Evolutionary conservation across 2,113 vertebrate species (phyloP), one percentile per base, ranked within the genome.

Genomic region (Nothoprocta pentlandii): DNA sequence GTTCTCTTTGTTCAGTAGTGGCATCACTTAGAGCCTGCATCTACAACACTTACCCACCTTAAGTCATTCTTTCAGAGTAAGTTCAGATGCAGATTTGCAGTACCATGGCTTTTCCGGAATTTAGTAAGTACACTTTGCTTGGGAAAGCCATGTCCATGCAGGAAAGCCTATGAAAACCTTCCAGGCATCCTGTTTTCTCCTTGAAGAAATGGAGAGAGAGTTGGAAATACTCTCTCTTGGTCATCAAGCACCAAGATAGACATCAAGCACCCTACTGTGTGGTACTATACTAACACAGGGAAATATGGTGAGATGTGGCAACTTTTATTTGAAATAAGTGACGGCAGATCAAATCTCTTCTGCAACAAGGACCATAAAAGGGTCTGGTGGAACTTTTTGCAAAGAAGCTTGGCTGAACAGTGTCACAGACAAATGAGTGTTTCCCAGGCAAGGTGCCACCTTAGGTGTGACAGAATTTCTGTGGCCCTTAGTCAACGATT

Each of bases 401-500:
- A 51, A 78, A 47, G 64, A 54, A 89, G 44, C 42, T 49, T 85
- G 70, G 64, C 51, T 90, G 93, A 73, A n/a, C 74, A 68, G 34
- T 61, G 56, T 74, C 80, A 69, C 0, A 0, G 44, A 42, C 62
- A 93, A 74, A 75, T 41, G 30, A 26, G 36, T 34, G 10, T 66
- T 86, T 92, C 69, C 73, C 93, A 80, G 92, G 62, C 92, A 90
- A 86, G 69, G 53, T 78, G 80, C 42, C 90, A 80, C 51, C 54
- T 32, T 46, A 84, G 85, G 85, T 0, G 1, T 81, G 77, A 54
- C 85, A 68, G 67, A 36, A 44, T 62, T 88, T 91, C 80, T 78
- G 51, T 62, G 44, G 62, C 79, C 66, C 66, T 93, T 23, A 61
- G 80, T 86, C 58, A 13, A 3, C 51, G 62, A 47, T 2, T 62